phyloP scores from a whole-genome alignment of 1,140 invertebrate genomes.

The Dendrolimus punctatus region DNA sequence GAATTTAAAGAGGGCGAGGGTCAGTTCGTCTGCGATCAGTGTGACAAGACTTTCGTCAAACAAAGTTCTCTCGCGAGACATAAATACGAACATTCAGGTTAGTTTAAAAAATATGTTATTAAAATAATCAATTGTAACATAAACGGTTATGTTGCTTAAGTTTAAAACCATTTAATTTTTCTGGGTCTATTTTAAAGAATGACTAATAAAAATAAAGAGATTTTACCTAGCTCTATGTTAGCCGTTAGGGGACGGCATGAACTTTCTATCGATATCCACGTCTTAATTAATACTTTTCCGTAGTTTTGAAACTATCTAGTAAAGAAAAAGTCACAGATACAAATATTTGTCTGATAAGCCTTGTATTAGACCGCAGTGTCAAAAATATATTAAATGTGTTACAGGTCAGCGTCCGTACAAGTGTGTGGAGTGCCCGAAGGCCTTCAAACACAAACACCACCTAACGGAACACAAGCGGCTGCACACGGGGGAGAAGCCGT shows the following conservation, averaged over 20 bases:
- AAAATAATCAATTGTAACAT: too few relatives aligned
- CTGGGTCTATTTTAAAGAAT: too few relatives aligned
- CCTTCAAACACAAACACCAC: slow-evolving; percentile 99
- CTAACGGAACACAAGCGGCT: slow-evolving; percentile 98
- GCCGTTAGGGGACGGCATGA: too few relatives aligned
- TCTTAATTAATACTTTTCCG: too few relatives aligned
- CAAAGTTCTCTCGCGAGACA: slow-evolving; percentile 98
- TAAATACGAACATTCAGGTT: slow-evolving; percentile 99
- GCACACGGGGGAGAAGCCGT: slow-evolving; percentile 99
- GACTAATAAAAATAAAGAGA: too few relatives aligned
- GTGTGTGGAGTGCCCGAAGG: slow-evolving; percentile 98
- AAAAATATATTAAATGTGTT: background rate
- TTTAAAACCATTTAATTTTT: background rate
- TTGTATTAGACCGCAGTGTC: too few relatives aligned
- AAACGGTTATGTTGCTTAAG: slow-evolving; percentile 2
- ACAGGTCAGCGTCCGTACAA: slow-evolving; percentile 98
- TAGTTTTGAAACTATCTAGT: too few relatives aligned
- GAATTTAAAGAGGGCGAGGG: slow-evolving; percentile 79
- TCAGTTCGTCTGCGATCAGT: slow-evolving; percentile 96
- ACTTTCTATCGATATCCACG: too few relatives aligned
- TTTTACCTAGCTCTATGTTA: too few relatives aligned
- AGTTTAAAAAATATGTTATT: too few relatives aligned
- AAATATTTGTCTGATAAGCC: too few relatives aligned
- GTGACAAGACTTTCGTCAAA: slow-evolving; percentile 99
- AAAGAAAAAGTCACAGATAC: too few relatives aligned